Base-by-base conservation (phyloP, 2,113 vertebrate genomes). In the Meleagris gallopavo region DNA sequence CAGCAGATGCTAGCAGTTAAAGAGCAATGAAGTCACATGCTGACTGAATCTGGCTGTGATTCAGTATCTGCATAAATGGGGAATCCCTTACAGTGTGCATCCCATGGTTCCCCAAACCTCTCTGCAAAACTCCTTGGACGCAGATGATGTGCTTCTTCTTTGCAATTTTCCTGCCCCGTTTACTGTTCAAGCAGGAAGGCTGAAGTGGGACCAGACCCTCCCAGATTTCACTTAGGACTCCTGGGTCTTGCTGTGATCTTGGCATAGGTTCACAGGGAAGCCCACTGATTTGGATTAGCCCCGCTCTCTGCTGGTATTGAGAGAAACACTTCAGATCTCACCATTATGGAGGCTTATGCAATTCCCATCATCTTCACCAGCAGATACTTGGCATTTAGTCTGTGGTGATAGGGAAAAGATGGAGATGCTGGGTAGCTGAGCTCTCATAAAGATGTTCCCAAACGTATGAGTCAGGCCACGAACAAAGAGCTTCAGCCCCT, bases 1-100 rank as follows among this genome's bases (percentile, higher is more conserved):
- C 10, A 84, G 73, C 81, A 91, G 81, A 78, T 82, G 65, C 73
- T 58, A 79, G 22, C 19, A 75, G 32, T n/a, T 86, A 36, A 90
- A 65, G 43, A 87, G 43, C 61, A 89, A 67, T 72, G 38, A 43
- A 94, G 52, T 25, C 71, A 69, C 27, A 48, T 36, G 32, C 81
- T 91, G 70, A 54, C 66, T 77, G 86, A 80, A 55, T 24, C 72
- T 86, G 83, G 69, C 55, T 67, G 45, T 46, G 61, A 38, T 45
- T 88, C 80, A 52, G 83, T 50, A 19, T 36, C 65, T 72, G 34
- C 74, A 3, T 4, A 45, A 85, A 43, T 45, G 46, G 40, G 54
- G 27, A 34, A 46, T 43, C 46, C 66, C 75, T 94, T 20, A 10
- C 48, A 62, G 34, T 1, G 24, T 34, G 2, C 54, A 79, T 85